Base-by-base conservation (phyloP, 1,140 invertebrate genomes). In the Helicoverpa zea region DNA sequence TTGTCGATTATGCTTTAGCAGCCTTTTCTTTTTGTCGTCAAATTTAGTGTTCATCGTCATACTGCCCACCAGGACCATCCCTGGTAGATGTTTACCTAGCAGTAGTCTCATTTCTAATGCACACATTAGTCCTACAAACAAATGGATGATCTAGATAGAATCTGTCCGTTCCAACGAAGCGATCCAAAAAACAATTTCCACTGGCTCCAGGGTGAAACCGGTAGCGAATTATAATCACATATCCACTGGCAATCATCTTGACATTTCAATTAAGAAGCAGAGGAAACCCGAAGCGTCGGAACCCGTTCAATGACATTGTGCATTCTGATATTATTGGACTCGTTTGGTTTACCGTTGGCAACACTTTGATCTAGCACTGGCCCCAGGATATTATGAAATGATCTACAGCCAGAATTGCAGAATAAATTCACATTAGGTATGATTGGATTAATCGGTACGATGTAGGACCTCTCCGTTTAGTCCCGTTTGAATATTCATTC, bases 151-250 rank as follows among this genome's bases (percentile, higher is more conserved):
- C 18, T 14, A 66, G 23, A 77, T 77, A 66, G 49, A 77, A 77
- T 77, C 61, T 64, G 49, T 58, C 64, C 49, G 52, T 29, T 43
- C 23, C 61, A n/a, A 23, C 9, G 43, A 49, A 13, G 14, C 18
- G 51, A 54, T 54, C 59, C 47, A 23, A 68, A 79, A 79, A 79
- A 79, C 63, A 58, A 68, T 70, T 49, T 47, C 63, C 43, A 58
- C 18, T 59, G 16, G 63, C 70, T 54, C 47, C 3, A 52, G 61
- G 58, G 52, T 52, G 58, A 52, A 68, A 83, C 78, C 81, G 73
- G 81, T 83, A 83, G 81, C 78, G 51, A 76, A 82, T 82, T 74
- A 80, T 80, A 83, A 80, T 75, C 78, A 83, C 81, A 80, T 83
- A 80, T 83, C 81, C 66, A 52, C 78, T 63, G 66, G 78, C 73